Conservation (phyloP, 2,888 invertebrate genomes). For the Drosophila mercatorum region DNA sequence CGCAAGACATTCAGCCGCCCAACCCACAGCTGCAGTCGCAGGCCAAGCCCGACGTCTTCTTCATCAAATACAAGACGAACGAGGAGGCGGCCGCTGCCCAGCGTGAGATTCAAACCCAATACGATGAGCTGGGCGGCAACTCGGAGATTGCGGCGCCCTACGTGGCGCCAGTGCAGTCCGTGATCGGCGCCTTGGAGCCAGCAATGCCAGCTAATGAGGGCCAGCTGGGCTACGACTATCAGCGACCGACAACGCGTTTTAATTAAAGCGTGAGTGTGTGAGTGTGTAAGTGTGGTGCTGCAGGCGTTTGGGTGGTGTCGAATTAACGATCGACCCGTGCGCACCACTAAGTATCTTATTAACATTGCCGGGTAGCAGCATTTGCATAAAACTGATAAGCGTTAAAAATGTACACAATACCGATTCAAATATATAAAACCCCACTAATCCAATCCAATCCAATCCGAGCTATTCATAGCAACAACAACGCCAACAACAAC, state of each 20-base stretch:
- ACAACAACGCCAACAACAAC: constrained; percentile 15
- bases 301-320: constrained; percentile 31
- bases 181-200: constrained; percentile 75
- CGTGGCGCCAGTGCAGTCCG: constrained; percentile 78
- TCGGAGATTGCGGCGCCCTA: constrained; percentile 80
- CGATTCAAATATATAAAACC: constrained; percentile 41
- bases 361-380: constrained; percentile 44
- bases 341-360: constrained; percentile 38
- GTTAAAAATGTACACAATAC: constrained; percentile 34
- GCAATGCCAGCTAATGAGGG: background rate
- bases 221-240: constrained; percentile 77
- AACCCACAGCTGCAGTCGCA: constrained; percentile 64
- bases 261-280: constrained; percentile 7
- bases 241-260: constrained; percentile 38
- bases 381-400: constrained; percentile 55
- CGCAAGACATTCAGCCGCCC: constrained; percentile 78
- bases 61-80: constrained; percentile 83
- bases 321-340: constrained; percentile 43
- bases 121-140: constrained; percentile 82
- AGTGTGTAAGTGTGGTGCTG: background rate
- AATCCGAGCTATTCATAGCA: constrained; percentile 15
- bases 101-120: constrained; percentile 83
- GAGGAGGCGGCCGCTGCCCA: constrained; percentile 83
- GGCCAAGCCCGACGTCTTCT: constrained; percentile 83
- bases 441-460: constrained; percentile 38